phyloP scores from a whole-genome alignment of 2,113 vertebrate species.

The Procavia capensis region DNA sequence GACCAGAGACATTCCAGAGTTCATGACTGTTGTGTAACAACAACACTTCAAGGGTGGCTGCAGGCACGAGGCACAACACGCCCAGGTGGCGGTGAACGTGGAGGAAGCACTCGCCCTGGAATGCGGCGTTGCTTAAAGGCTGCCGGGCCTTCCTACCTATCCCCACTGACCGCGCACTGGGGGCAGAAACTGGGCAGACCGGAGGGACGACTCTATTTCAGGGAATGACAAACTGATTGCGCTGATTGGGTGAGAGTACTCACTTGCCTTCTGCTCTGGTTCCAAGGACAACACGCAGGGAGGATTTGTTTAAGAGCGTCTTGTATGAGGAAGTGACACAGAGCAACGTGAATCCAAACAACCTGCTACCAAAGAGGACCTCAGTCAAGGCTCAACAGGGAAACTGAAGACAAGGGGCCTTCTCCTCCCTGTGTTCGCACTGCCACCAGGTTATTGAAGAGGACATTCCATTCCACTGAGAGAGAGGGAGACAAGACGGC shows the following conservation, averaged over 20 bases:
- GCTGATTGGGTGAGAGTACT: conserved; percentile 86
- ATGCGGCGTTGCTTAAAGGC: conserved; percentile 85
- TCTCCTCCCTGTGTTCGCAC: conserved; percentile 65
- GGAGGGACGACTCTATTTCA: conserved; percentile 88
- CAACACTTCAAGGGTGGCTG: conserved; percentile 83
- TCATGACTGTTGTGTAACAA: conserved; percentile 79
- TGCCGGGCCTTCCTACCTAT: conserved; percentile 71
- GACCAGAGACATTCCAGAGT: conserved; percentile 85
- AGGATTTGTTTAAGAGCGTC: conserved; percentile 78
- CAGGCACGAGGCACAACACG: conserved; percentile 83
- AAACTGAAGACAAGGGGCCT: conserved; percentile 50
- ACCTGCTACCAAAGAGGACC: conserved; percentile 66
- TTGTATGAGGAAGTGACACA: conserved; percentile 77
- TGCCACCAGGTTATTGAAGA: conserved; percentile 44
- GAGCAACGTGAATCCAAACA: conserved; percentile 74
- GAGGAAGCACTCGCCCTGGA: conserved; percentile 84
- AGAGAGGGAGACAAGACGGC: conserved; percentile 78
- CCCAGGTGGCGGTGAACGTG: conserved; percentile 76
- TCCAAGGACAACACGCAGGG: conserved; percentile 74
- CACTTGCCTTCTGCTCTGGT: conserved; percentile 73
- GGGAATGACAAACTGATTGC: conserved; percentile 84
- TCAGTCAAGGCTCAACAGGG: conserved; percentile 64
- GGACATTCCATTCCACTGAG: conserved; percentile 73
- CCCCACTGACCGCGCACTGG: conserved; percentile 69
- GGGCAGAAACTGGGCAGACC: conserved; percentile 86